These are phyloP conservation scores for Tupaia chinensis DNA, from an alignment of 2,113 vertebrate genomes.

Conservation along the genomic window DNA sequence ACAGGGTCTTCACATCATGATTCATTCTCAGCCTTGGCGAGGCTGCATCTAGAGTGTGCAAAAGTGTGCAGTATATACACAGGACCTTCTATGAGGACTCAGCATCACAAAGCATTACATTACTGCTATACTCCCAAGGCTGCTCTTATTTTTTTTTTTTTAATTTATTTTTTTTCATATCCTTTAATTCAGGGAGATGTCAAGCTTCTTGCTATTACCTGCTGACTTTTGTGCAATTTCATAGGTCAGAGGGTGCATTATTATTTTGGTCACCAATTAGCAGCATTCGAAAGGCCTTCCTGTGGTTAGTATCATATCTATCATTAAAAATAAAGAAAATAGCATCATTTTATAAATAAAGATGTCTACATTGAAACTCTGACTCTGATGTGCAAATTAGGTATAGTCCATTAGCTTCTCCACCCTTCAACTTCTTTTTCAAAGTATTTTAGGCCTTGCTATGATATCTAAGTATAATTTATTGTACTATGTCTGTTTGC, in stretches of 20 bases:
- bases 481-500: not conserved
- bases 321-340: not conserved
- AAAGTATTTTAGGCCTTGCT: not conserved
- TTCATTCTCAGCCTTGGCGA: too few species aligned
- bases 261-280: not conserved
- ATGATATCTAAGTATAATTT: constrained; percentile 8
- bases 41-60: too few species aligned
- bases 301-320: not conserved
- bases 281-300: not conserved
- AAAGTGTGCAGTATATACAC: too few species aligned
- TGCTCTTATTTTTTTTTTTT: not conserved
- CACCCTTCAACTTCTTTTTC: not conserved
- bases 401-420: not conserved
- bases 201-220: not conserved
- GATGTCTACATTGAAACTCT: not conserved
- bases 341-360: not conserved
- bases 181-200: not conserved
- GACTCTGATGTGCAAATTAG: not conserved
- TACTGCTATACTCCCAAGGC: too few species aligned
- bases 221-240: not conserved
- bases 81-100: too few species aligned
- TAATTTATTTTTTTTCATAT: not conserved
- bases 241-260: not conserved
- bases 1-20: too few species aligned
- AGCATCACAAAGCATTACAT: too few species aligned